Conservation (phyloP, 2,113 vertebrate species). For the Corythoichthys intestinalis region DNA sequence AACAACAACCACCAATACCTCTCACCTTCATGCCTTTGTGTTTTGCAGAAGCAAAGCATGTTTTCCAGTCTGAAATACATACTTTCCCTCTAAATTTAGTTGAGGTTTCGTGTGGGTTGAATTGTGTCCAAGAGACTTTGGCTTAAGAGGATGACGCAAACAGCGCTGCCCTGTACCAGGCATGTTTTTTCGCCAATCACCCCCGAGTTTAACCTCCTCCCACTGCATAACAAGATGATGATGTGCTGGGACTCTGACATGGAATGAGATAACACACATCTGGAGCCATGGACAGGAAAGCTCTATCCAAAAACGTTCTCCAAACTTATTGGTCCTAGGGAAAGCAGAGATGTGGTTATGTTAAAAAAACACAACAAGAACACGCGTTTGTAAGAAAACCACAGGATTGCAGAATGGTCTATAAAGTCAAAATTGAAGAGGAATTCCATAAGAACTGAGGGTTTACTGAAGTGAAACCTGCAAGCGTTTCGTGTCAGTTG, state of each 20-base stretch:
- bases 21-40: not conserved
- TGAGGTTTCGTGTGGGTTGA: not conserved
- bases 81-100: not conserved
- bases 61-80: not conserved
- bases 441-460: constrained; percentile 35
- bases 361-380: constrained; percentile 34
- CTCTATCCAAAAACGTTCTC: constrained; percentile 7
- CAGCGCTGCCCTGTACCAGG: constrained; percentile 38
- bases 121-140: not conserved
- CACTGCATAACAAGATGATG: constrained; percentile 20
- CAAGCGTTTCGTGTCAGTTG: not conserved
- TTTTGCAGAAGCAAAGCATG: not conserved
- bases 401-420: constrained; percentile 46
- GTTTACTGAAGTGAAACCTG: constrained; percentile 37
- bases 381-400: constrained; percentile 45
- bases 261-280: constrained; percentile 42
- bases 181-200: constrained; percentile 24
- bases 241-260: constrained; percentile 31
- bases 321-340: constrained; percentile 16
- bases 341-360: constrained; percentile 11
- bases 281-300: constrained; percentile 35
- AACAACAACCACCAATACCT: too few species aligned
- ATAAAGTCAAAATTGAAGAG: constrained; percentile 39
- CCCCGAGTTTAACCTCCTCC: constrained; percentile 14
- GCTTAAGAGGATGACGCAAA: constrained; percentile 14